These are phyloP conservation scores for Parnassius mnemosyne DNA, from an alignment of 2,888 invertebrate genomes.

Conservation along the genomic window DNA sequence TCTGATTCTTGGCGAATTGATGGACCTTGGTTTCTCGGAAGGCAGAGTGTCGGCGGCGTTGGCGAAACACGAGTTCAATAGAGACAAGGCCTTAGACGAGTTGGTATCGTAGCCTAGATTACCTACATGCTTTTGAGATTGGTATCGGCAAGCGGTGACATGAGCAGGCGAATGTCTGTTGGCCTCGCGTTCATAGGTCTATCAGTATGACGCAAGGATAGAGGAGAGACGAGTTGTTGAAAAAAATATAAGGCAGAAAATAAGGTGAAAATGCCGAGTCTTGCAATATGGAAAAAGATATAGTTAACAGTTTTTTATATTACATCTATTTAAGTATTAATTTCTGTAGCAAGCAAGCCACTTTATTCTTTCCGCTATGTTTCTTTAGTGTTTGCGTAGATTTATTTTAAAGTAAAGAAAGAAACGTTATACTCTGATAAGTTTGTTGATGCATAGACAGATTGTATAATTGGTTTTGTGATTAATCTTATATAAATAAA, in stretches of 20 bases:
- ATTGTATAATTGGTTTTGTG: too few species aligned
- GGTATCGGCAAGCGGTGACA: neutral
- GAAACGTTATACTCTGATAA: too few species aligned
- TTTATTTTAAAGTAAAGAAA: too few species aligned
- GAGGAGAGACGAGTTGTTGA: neutral
- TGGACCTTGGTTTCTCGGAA: slow-evolving; percentile 92
- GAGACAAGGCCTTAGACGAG: slow-evolving; percentile 91
- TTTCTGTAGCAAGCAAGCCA: neutral
- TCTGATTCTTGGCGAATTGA: slow-evolving; percentile 86
- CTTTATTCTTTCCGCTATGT: neutral
- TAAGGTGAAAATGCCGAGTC: neutral
- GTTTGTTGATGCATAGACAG: too few species aligned
- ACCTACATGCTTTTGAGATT: neutral
- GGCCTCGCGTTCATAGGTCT: neutral
- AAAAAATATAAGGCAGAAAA: neutral
- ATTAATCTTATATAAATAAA: too few species aligned
- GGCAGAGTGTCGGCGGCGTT: slow-evolving; percentile 86
- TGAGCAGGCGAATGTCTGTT: neutral
- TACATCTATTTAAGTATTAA: neutral
- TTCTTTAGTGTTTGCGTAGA: neutral
- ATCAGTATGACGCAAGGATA: neutral
- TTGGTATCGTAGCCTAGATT: slow-evolving; percentile 80
- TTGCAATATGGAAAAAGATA: neutral
- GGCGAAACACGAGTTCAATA: slow-evolving; percentile 88
- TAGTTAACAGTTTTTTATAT: neutral